Evolutionary conservation across 1,140 invertebrate species (phyloP).

Genomic region (Rhagoletis pomonella): DNA sequence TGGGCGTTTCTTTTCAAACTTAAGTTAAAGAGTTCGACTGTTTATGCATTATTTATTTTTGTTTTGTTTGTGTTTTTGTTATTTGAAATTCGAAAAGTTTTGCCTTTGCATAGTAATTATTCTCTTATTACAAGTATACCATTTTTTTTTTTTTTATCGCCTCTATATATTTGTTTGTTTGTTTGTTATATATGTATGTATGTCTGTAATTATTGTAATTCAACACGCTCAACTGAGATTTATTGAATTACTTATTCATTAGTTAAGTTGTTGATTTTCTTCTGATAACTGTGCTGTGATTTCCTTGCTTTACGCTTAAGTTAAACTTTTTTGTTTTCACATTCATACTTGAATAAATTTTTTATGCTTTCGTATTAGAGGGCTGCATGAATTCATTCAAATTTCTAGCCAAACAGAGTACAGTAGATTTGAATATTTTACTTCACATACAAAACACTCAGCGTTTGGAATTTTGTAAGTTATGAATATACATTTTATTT

Average conservation of each 20-base stretch:
- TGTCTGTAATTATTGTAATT: background rate
- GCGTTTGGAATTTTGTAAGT: too few species aligned
- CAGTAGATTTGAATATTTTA: too few species aligned
- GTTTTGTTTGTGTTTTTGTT: background rate
- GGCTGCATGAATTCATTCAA: too few species aligned
- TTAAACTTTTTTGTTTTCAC: background rate
- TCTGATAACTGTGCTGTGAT: background rate
- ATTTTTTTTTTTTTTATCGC: background rate
- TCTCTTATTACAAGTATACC: background rate
- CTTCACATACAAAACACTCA: too few species aligned
- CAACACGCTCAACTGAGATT: slow-evolving; percentile 21
- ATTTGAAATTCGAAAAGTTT: slow-evolving; percentile 46
- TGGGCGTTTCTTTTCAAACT: slow-evolving; percentile 3
- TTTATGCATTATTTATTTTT: background rate
- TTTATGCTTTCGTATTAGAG: too few species aligned
- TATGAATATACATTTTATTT: too few species aligned
- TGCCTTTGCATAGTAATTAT: background rate
- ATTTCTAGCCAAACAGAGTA: too few species aligned
- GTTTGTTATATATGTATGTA: background rate
- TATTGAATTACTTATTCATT: slow-evolving; percentile 37
- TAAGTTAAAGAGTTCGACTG: background rate
- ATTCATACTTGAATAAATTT: slow-evolving; percentile 8
- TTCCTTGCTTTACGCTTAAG: background rate
- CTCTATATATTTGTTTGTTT: background rate
- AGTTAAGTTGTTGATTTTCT: slow-evolving; percentile 30